Percentiles rank a stretch among this genome's conserved stretches.
phyloP scores from a whole-genome alignment of 2,113 vertebrate genomes.

The Amblyopsis rosae region DNA sequence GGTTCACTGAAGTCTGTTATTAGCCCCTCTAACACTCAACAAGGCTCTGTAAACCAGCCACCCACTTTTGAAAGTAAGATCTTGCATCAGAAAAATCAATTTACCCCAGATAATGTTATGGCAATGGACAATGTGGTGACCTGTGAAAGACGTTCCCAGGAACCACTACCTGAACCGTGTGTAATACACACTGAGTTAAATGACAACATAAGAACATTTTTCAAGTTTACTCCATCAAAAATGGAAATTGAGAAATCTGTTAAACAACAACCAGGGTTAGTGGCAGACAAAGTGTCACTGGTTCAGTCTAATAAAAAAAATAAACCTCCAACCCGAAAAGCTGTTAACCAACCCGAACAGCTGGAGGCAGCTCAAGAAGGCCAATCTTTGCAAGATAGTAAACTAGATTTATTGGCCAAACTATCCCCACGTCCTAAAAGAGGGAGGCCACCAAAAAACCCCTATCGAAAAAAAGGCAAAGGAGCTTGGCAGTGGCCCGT shows the following conservation, averaged over 20 bases:
- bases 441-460: conserved; percentile 32
- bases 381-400: not conserved
- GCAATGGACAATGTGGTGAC: not conserved
- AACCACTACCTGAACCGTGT: conserved; percentile 9
- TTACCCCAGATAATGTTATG: not conserved
- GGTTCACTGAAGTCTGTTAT: not conserved
- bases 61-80: conserved; percentile 6
- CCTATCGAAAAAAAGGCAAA: not conserved
- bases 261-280: not conserved
- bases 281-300: conserved; percentile 1
- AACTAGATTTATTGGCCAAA: not conserved
- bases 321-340: not conserved
- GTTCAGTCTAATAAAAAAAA: conserved; percentile 5
- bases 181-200: conserved; percentile 9
- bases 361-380: not conserved
- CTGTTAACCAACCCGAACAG: not conserved
- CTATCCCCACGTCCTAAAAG: not conserved
- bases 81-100: conserved; percentile 5
- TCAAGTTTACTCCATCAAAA: conserved; percentile 5
- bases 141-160: not conserved
- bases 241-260: not conserved
- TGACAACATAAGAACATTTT: conserved; percentile 1
- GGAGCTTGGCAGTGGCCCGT: not conserved
- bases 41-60: not conserved
- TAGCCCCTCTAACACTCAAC: conserved; percentile 8